Evolutionary conservation across 1,140 invertebrate genomes (phyloP), one percentile per base, ranked within the genome.

Genomic region (Drosophila pseudoananassae): DNA sequence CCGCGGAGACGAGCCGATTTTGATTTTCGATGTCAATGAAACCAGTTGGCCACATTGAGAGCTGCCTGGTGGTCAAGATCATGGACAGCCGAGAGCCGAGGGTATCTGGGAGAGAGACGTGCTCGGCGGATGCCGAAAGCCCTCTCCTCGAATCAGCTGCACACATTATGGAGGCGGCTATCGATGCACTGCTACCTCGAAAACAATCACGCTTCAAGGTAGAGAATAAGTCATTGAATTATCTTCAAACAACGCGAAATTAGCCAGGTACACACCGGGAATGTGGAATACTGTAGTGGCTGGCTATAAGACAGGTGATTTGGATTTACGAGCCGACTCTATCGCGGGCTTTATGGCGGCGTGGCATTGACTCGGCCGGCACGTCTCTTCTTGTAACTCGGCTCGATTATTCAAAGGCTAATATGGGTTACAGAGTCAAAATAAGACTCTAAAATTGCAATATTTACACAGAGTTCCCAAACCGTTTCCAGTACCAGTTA

Each of bases 11-110:
- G 36, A 49, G 60, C 51, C 47, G 43, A 51, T 56, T 88, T 80
- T 78, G 66, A 88, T 88, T 56, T 88, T 80, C 76, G 66, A 88
- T 88, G 83, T 89, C 83, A 88, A 88, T 89, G 83, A 79, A 82
- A 88, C 65, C 58, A 33, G 55, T 29, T 57, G 45, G 49, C 27
- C 15, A 40, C 20, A 49, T 43, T 38, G 58, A 63, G 38, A 64
- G 68, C 10, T 56, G 50, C 40, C n/a, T 17, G 40, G 63, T 76
- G 69, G 78, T 78, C 81, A 81, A 89, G 77, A 92, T 92, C 91
- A 75, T 93, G 93, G 71, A 68, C 82, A 65, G 14, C 63, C 52
- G 82, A 65, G 66, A 45, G 65, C n/a, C 5, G 23, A 38, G 25
- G 45, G 10, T 9, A 9, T 33, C 31, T 33, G 33, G 15, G 15